These are phyloP conservation scores for Parnassius apollo DNA, from an alignment of 2,888 invertebrate genomes.

Conservation along the genomic window DNA sequence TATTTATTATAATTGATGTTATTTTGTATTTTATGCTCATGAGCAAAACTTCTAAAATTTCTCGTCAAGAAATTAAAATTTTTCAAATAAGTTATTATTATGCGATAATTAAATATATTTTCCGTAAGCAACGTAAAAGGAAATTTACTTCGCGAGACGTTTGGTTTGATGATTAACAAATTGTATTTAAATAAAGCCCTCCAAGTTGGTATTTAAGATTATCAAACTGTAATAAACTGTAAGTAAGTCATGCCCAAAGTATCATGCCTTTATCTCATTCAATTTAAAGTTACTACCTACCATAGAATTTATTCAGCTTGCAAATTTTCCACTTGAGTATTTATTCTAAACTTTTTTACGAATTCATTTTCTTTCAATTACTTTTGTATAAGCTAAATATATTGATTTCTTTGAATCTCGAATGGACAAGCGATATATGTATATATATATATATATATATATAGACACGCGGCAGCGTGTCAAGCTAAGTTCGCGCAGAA, in stretches of 20 bases:
- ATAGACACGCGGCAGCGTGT: too few relatives aligned
- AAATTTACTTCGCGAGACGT: slow-evolving; percentile 17
- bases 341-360: slow-evolving; percentile 19
- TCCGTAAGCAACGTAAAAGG: slow-evolving; percentile 27
- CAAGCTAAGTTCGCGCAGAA: too few relatives aligned
- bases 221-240: slow-evolving; percentile 39
- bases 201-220: slow-evolving; percentile 54
- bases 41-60: too few relatives aligned
- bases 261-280: slow-evolving; percentile 56
- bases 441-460: too few relatives aligned
- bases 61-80: not conserved
- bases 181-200: slow-evolving; percentile 26
- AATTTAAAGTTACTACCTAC: slow-evolving; percentile 49
- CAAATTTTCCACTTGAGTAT: slow-evolving; percentile 19
- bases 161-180: slow-evolving; percentile 24
- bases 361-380: slow-evolving; percentile 6
- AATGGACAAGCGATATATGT: too few relatives aligned
- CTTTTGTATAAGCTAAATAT: too few relatives aligned
- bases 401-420: too few relatives aligned
- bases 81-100: slow-evolving; percentile 16
- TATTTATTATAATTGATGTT: too few relatives aligned
- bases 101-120: slow-evolving; percentile 18
- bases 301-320: slow-evolving; percentile 30
- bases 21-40: too few relatives aligned
- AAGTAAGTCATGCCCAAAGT: slow-evolving; percentile 38